phyloP scores from a whole-genome alignment of 1,140 invertebrate species.

The Oedothorax gibbosus region DNA sequence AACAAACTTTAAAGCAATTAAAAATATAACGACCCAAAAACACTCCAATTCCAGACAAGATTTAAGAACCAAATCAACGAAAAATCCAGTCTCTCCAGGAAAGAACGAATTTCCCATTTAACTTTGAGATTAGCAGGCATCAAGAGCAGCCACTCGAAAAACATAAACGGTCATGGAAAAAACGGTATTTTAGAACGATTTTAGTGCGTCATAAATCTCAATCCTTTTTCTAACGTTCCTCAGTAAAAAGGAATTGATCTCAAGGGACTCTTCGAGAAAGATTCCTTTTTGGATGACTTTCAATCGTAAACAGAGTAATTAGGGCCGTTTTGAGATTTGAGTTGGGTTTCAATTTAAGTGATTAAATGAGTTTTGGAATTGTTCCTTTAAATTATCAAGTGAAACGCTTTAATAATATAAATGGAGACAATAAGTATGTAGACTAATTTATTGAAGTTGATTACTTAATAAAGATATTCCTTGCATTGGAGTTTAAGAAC shows the following conservation, averaged over 20 bases:
- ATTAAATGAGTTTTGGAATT: conserved; percentile 20
- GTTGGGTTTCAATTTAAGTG: neutral
- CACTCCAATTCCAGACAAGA: too few species aligned
- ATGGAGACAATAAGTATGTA: too few species aligned
- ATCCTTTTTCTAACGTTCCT: conserved; percentile 10
- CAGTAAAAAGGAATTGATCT: conserved; percentile 31
- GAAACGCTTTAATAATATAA: too few species aligned
- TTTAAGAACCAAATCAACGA: too few species aligned
- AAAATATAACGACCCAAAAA: too few species aligned
- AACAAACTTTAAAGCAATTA: too few species aligned
- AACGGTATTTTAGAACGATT: conserved; percentile 5
- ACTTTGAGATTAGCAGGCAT: conserved; percentile 44
- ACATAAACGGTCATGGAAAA: conserved; percentile 30
- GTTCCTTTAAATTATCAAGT: too few species aligned
- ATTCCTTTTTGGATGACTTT: conserved; percentile 16
- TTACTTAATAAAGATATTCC: too few species aligned
- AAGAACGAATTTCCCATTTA: conserved; percentile 30
- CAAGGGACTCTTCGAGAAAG: neutral
- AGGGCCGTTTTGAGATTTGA: neutral
- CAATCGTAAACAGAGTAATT: conserved; percentile 11
- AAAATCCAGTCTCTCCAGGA: neutral
- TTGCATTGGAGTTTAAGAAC: too few species aligned
- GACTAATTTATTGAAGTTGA: too few species aligned
- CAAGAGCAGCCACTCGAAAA: conserved; percentile 38
- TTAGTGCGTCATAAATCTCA: conserved; percentile 41